Conservation (phyloP, 1,140 invertebrate species). For the Dendrolimus punctatus region DNA sequence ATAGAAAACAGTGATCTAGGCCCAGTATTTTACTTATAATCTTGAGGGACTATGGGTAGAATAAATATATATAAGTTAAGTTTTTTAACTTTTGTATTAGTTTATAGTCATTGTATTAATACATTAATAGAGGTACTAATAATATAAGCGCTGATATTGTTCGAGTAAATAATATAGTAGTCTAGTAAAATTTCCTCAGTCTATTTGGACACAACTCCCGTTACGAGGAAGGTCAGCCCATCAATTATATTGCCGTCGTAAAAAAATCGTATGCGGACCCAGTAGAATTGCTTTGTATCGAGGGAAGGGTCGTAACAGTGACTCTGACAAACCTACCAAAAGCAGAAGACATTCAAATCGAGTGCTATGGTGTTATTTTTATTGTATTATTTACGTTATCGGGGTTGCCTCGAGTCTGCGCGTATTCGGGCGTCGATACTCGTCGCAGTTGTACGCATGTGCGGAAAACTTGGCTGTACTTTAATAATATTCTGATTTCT, state of each 20-base stretch:
- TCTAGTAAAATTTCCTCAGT: slow-evolving; percentile 11
- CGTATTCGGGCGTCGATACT: slow-evolving; percentile 44
- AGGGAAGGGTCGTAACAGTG: slow-evolving; percentile 20
- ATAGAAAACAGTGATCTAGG: no score
- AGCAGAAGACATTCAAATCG: slow-evolving; percentile 43
- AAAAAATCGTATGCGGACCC: slow-evolving; percentile 17
- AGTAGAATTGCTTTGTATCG: slow-evolving; percentile 17
- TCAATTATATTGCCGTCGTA: slow-evolving; percentile 23
- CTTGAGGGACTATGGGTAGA: no score
- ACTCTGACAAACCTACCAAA: slow-evolving; percentile 17
- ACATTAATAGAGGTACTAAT: no score
- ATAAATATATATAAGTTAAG: no score
- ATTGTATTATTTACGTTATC: slow-evolving; percentile 57
- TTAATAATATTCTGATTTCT: slow-evolving; percentile 59
- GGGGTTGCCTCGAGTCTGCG: slow-evolving; percentile 41
- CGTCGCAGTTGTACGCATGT: slow-evolving; percentile 42
- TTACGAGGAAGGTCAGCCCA: slow-evolving; percentile 11
- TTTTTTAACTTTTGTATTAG: no score
- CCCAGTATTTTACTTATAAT: no score
- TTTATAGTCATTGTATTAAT: no score
- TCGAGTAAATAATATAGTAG: no score
- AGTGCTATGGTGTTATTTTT: slow-evolving; percentile 53
- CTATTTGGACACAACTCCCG: slow-evolving; percentile 15
- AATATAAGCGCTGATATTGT: no score
- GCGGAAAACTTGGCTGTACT: slow-evolving; percentile 29